Evolutionary conservation across 1,140 invertebrate species (phyloP).

Genomic region (Drosophila saltans): DNA sequence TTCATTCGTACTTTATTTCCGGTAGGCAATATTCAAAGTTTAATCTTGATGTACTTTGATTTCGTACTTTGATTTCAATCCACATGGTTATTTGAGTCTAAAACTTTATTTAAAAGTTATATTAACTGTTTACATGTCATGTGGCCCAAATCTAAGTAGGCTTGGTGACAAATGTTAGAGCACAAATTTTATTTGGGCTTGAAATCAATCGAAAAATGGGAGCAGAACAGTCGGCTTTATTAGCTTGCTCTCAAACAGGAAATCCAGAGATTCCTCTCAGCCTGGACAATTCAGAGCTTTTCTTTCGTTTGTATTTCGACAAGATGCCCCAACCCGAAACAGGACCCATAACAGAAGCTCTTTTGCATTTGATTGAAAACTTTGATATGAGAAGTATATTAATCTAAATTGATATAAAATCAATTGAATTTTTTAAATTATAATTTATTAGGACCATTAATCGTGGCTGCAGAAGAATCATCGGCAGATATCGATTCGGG

Average conservation of each 20-base stretch:
- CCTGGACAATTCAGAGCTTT: constrained; percentile 45
- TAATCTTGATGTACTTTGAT: no score
- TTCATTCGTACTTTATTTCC: no score
- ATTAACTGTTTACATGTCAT: neutral
- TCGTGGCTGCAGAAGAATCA: neutral
- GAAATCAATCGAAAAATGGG: constrained; percentile 40
- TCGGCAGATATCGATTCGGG: neutral
- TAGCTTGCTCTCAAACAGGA: constrained; percentile 57
- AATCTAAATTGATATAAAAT: neutral
- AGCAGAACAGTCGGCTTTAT: constrained; percentile 62
- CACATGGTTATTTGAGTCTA: no score
- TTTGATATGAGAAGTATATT: neutral
- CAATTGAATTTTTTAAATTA: neutral
- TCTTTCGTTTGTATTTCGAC: constrained; percentile 54
- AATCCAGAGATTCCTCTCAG: constrained; percentile 27
- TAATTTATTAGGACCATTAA: neutral
- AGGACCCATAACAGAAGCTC: constrained; percentile 56
- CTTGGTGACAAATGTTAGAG: neutral
- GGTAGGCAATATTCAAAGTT: no score
- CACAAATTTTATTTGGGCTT: neutral
- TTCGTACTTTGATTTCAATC: no score
- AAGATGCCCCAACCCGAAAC: constrained; percentile 44
- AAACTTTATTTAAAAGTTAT: no score
- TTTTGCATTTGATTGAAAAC: constrained; percentile 45
- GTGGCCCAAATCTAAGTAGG: neutral